Conservation (phyloP, 2,888 invertebrate genomes). For the Drosophila robusta region DNA sequence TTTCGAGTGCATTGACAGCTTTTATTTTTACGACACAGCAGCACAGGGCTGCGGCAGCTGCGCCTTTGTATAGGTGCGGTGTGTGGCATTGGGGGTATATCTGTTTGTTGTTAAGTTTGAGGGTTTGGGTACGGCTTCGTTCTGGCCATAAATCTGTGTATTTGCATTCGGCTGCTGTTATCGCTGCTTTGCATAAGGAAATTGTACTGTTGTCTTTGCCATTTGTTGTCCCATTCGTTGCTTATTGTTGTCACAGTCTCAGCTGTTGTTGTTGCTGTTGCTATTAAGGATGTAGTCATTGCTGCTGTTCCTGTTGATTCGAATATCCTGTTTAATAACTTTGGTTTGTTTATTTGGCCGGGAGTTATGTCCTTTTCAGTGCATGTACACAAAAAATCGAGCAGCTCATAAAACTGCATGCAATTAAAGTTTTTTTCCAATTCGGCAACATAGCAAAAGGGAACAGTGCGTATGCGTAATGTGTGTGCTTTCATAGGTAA, state of each 20-base stretch:
- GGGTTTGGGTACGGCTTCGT: conserved; percentile 21
- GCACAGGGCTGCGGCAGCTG: conserved; percentile 54
- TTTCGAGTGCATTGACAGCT: conserved; percentile 76
- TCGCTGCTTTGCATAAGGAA: conserved; percentile 78
- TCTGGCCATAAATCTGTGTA: conserved; percentile 74
- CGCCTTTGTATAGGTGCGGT: conserved; percentile 13
- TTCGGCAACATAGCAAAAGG: too few relatives aligned
- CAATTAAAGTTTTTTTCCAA: conserved; percentile 21
- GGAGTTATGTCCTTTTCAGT: conserved; percentile 61
- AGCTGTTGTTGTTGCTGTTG: conserved; percentile 24
- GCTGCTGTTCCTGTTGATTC: conserved; percentile 64
- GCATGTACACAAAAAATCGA: conserved; percentile 6
- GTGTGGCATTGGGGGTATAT: neutral
- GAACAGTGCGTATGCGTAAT: conserved; percentile 31
- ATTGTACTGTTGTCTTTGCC: conserved; percentile 73
- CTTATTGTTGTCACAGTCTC: conserved; percentile 59
- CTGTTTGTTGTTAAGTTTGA: conserved; percentile 34
- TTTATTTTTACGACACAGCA: conserved; percentile 72
- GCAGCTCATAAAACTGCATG: conserved; percentile 47
- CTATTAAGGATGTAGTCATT: conserved; percentile 3
- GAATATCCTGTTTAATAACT: conserved; percentile 79
- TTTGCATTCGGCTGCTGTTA: conserved; percentile 78
- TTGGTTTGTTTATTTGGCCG: conserved; percentile 68
- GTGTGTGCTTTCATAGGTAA: neutral
- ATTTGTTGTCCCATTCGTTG: conserved; percentile 59